Percentiles rank a stretch among this genome's conserved stretches.
These are phyloP conservation scores for Polietes domitor DNA, from an alignment of 2,888 invertebrate species.

Conservation along the genomic window DNA sequence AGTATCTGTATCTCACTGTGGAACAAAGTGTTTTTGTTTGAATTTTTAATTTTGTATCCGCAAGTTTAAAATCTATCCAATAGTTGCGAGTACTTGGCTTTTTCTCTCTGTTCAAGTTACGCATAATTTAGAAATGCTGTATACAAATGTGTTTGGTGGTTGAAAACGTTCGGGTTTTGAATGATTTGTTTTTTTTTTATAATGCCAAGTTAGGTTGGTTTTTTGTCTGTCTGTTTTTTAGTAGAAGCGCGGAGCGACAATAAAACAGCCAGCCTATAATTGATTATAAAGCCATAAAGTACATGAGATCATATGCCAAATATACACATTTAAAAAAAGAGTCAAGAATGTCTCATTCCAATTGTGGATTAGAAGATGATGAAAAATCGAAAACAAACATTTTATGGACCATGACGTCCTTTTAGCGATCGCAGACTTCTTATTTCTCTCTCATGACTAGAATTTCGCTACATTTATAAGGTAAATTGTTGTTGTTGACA, in stretches of 20 bases:
- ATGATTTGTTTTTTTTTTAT: conserved; percentile 14
- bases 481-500: too few relatives aligned
- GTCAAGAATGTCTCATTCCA: too few relatives aligned
- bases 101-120: conserved; percentile 5
- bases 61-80: not conserved
- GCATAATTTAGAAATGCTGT: not conserved
- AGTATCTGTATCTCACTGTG: too few relatives aligned
- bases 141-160: not conserved
- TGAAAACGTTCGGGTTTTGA: conserved; percentile 13
- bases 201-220: too few relatives aligned
- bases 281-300: not conserved
- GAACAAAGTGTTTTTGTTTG: not conserved
- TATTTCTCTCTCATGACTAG: too few relatives aligned
- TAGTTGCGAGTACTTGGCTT: not conserved
- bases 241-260: not conserved
- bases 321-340: too few relatives aligned
- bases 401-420: too few relatives aligned
- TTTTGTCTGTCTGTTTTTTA: too few relatives aligned
- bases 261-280: not conserved
- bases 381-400: too few relatives aligned
- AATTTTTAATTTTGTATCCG: not conserved
- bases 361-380: too few relatives aligned
- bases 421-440: too few relatives aligned
- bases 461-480: too few relatives aligned
- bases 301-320: not conserved